A percentile compares a stretch with the other conserved stretches of the same genome.
phyloP scores from a whole-genome alignment of 2,113 vertebrate species.

The Ifrita kowaldi region DNA sequence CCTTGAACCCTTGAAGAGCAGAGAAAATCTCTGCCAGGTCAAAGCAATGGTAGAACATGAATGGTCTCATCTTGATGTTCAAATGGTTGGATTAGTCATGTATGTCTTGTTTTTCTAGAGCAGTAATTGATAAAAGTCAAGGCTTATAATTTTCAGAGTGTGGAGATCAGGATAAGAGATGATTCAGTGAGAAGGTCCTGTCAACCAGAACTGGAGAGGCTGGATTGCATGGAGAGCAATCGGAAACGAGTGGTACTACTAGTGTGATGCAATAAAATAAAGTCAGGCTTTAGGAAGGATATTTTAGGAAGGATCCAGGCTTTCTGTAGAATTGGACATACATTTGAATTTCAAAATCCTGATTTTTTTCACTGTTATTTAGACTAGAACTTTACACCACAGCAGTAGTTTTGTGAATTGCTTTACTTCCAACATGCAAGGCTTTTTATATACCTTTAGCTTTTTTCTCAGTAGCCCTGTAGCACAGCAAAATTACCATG shows the following conservation, averaged over 20 bases:
- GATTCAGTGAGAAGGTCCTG: not conserved
- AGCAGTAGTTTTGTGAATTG: not conserved
- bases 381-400: not conserved
- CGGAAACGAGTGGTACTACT: accelerated
- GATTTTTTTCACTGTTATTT: not conserved
- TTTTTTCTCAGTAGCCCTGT: not conserved
- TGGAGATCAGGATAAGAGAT: not conserved
- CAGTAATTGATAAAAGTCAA: not conserved
- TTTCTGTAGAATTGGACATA: not conserved
- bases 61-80: not conserved
- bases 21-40: not conserved
- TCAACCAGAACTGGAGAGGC: not conserved
- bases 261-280: not conserved
- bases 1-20: not conserved
- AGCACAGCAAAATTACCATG: not conserved
- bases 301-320: not conserved
- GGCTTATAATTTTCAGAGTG: not conserved
- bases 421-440: not conserved
- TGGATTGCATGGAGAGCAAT: not conserved
- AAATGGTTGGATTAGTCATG: not conserved
- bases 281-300: not conserved
- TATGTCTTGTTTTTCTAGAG: not conserved
- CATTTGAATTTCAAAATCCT: not conserved
- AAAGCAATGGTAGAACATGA: not conserved
- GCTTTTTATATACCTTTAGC: not conserved